Evolutionary conservation across 2,797 vertebrate species (phyloP).

Genomic region (Falco columbarius): DNA sequence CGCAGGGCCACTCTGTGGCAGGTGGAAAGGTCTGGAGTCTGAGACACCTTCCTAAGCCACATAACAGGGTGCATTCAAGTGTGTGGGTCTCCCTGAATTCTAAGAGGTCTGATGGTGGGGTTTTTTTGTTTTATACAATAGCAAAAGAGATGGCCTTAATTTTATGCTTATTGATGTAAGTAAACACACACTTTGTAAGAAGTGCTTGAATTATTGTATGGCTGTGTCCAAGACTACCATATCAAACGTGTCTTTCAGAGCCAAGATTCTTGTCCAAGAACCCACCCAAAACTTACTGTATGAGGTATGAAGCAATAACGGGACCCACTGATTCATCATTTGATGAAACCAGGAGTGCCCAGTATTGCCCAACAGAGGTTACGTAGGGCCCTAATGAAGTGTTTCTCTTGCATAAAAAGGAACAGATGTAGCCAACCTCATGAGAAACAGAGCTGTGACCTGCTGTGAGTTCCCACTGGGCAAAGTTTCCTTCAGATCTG

Average conservation of each 20-base stretch:
- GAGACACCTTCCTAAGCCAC: neutral
- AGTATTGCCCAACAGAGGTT: conserved; percentile 60
- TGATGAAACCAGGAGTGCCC: conserved; percentile 56
- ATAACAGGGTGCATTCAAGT: fast-evolving
- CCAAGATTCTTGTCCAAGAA: conserved; percentile 29
- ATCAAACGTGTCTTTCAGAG: neutral
- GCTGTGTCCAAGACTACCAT: conserved; percentile 6
- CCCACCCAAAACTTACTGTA: conserved; percentile 42
- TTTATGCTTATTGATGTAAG: neutral
- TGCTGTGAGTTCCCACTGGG: conserved; percentile 45
- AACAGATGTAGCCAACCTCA: conserved; percentile 64
- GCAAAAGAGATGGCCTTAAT: neutral
- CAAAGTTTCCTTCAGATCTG: conserved; percentile 30
- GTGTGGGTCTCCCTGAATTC: neutral
- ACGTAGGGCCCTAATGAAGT: conserved; percentile 38
- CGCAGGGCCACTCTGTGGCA: neutral
- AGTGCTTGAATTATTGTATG: neutral
- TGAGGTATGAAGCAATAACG: conserved; percentile 58
- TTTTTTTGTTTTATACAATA: neutral
- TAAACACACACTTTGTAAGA: neutral
- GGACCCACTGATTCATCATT: conserved; percentile 47
- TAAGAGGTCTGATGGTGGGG: neutral
- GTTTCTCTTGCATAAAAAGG: conserved; percentile 46
- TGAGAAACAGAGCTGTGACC: conserved; percentile 41
- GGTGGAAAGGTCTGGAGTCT: neutral